phyloP scores from a whole-genome alignment of 2,113 vertebrate genomes.

The cat (Felis catus) region DNA sequence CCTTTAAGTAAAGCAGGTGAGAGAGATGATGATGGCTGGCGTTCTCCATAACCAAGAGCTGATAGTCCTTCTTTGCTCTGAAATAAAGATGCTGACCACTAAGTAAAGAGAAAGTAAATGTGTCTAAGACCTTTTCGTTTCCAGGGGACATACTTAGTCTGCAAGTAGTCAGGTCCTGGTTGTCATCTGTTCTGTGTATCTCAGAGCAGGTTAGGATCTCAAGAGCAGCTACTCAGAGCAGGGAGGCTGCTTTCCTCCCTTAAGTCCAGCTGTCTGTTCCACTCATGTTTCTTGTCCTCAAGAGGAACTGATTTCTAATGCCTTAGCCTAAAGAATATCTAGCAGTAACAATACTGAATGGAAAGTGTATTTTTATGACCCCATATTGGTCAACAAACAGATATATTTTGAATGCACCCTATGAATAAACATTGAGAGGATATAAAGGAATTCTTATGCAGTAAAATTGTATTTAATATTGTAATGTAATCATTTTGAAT shows the following conservation, averaged over 20 bases:
- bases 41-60: background rate
- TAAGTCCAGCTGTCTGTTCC: background rate
- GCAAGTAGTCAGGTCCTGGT: background rate
- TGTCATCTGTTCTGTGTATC: background rate
- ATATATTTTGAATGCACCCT: background rate
- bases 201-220: background rate
- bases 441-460: slow-evolving; percentile 13
- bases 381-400: background rate
- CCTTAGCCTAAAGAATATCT: background rate
- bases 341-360: background rate
- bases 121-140: background rate
- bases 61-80: background rate
- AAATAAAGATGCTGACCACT: background rate
- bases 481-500: slow-evolving; percentile 2
- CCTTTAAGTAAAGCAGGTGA: background rate
- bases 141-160: background rate
- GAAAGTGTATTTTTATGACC: slow-evolving; percentile 34
- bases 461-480: background rate
- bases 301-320: slow-evolving; percentile 22
- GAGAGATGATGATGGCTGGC: background rate
- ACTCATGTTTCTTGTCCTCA: background rate
- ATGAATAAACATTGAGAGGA: background rate
- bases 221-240: background rate
- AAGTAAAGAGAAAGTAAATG: background rate
- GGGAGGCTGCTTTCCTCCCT: background rate